Evolutionary conservation across 2,888 invertebrate genomes (phyloP), one percentile per base, ranked within the genome.

Genomic region (Acronicta aceris): DNA sequence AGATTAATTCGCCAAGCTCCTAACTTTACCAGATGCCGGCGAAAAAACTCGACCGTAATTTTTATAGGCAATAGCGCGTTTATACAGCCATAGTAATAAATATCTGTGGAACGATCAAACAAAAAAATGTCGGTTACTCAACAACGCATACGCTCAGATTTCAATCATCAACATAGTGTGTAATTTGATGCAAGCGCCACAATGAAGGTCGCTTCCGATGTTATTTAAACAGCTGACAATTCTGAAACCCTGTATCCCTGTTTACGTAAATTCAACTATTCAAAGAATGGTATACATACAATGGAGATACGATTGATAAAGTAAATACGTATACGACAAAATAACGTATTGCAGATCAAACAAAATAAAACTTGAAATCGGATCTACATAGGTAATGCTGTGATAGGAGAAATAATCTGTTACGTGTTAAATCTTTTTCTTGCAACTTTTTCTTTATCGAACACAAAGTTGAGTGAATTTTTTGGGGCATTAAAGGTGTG

Each of bases 111-210:
- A 78, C 68, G 72, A 88, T 86, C 82, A 82, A 80, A 79, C 71
- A 81, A 83, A 65, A 82, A 86, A 87, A 83, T 74, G 79, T 71
- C 72, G 62, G 79, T 86, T 87, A 80, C 79, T 70, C 79, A 86
- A 86, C 77, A 81, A 79, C 71, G 68, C 81, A 79, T 73, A 59
- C 59, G 80, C 72, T 86, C 81, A 83, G 89, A 90, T 91, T 86
- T 83, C 83, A 85, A 89, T 89, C 87, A 87, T 74, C 78, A 75
- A 74, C 56, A 54, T 41, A 74, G 59, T 64, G 69, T 69, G 88
- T 86, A 87, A 88, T 87, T 86, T 84, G 84, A 89, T 81, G 82
- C 85, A 82, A 74, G 59, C 72, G 76, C 82, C 87, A 89, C 88
- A 88, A 85, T 85, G 84, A 83, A 87, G 84, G 83, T 79, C 78